A percentile compares a stretch with the other conserved stretches of the same genome.
phyloP scores from a whole-genome alignment of 2,888 invertebrate species.

The Thereva unica region DNA sequence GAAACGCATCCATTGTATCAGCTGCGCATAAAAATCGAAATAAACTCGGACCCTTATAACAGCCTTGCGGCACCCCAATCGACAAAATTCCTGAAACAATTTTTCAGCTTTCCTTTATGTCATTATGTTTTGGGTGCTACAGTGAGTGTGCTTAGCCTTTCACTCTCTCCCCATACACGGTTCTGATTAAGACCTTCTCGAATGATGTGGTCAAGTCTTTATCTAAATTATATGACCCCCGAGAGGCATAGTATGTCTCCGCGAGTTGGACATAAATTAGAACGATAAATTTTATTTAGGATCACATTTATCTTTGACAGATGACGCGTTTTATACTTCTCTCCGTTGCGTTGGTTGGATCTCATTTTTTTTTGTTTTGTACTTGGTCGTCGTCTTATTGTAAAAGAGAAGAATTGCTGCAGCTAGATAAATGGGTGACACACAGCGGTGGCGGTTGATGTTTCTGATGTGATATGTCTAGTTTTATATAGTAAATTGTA shows the following conservation, averaged over 20 bases:
- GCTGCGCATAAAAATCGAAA: slow-evolving; percentile 13
- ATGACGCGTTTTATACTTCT: slow-evolving; percentile 40
- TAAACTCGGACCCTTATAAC: slow-evolving; percentile 24
- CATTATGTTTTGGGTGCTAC: no score
- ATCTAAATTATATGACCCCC: slow-evolving; percentile 40
- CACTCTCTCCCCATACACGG: slow-evolving; percentile 7
- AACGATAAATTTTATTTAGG: slow-evolving; percentile 43
- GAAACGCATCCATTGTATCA: slow-evolving; percentile 6
- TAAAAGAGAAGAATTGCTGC: slow-evolving; percentile 15
- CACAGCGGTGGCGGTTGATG: slow-evolving; percentile 6
- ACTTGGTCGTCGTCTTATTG: no score
- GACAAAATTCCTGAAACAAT: no score
- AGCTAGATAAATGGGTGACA: slow-evolving; percentile 18
- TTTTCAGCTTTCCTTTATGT: no score
- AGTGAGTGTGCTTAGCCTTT: no score
- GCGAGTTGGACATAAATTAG: slow-evolving; percentile 41
- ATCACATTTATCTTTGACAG: slow-evolving; percentile 43
- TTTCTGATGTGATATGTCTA: not conserved
- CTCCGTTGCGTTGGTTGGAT: no score
- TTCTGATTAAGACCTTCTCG: slow-evolving; percentile 41
- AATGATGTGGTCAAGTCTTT: slow-evolving; percentile 34
- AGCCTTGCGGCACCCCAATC: not conserved
- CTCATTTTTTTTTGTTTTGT: no score
- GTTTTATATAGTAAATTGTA: not conserved
- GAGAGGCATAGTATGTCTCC: slow-evolving; percentile 29